Evolutionary conservation across 2,888 invertebrate species (phyloP), one percentile per base, ranked within the genome.

Genomic region (Erebia epiphron): DNA sequence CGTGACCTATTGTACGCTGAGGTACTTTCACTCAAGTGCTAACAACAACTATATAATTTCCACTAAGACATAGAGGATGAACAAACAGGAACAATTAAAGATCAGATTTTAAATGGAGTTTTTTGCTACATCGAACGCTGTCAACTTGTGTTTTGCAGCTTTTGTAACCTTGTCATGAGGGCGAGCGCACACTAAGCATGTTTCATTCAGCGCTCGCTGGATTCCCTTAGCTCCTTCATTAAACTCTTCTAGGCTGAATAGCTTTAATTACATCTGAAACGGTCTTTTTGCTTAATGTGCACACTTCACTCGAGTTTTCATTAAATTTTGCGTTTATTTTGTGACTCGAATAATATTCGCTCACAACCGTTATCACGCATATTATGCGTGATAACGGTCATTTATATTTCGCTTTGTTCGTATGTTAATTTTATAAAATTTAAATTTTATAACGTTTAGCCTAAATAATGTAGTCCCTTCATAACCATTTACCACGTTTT

Each of bases 191-290:
- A 85, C 82, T 79, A 75, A 73, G 73, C 74, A 89, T 89, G 86
- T 87, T 84, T 90, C 87, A 89, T 90, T 89, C 87, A 90, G 82
- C 73, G 68, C 69, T 74, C 75, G 76, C 79, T 82, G 80, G 81
- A 78, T 73, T 73, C 79, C 82, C 81, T 81, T 80, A 80, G 79
- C 82, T 83, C 79, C 77, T 80, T 79, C 79, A 78, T 81, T 79
- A 82, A 78, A 81, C 80, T 79, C 78, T 77, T 76, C 75, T 79
- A 76, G 78, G 78, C 78, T 82, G 81, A 81, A 84, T 83, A 79
- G 79, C 74, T 84, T 86, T 89, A 88, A 87, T 88, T 87, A 86
- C 82, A 80, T 80, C 79, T 78, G 77, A 74, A 77, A 75, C 72
- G 60, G 68, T 49, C 63, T 50, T 66, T 72, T 52, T 69, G 52